Evolutionary conservation across 2,888 invertebrate species (phyloP).

Genomic region (Phragmatobia fuliginosa): DNA sequence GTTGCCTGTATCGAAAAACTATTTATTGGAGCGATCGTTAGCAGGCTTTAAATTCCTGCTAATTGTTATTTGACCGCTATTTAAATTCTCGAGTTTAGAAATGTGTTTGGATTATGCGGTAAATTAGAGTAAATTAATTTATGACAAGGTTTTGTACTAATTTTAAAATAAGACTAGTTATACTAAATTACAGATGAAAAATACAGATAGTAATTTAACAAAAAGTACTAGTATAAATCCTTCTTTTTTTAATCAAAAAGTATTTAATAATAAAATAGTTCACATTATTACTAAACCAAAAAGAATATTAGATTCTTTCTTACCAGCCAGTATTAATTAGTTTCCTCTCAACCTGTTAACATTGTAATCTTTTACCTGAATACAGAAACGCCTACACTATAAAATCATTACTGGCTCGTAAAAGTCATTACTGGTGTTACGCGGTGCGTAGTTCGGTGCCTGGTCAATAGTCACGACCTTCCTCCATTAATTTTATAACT

Average conservation of each 20-base stretch:
- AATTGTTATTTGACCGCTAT: too few species aligned
- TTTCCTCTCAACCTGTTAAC: constrained; percentile 13
- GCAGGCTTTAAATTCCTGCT: too few species aligned
- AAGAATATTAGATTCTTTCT: background rate
- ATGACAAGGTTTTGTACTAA: too few species aligned
- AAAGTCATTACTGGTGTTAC: constrained; percentile 42
- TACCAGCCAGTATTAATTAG: constrained; percentile 20
- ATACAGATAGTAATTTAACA: too few species aligned
- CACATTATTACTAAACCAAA: background rate
- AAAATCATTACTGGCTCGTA: constrained; percentile 29
- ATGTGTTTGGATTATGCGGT: too few species aligned
- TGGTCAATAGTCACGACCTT: constrained; percentile 34
- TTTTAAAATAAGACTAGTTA: too few species aligned
- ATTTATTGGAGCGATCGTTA: background rate
- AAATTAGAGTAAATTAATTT: too few species aligned
- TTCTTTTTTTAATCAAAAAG: background rate
- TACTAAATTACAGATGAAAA: too few species aligned
- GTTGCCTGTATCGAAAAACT: too few species aligned
- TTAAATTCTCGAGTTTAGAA: too few species aligned
- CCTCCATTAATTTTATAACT: constrained; percentile 17
- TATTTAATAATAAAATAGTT: background rate
- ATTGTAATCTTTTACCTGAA: constrained; percentile 24
- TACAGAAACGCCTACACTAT: constrained; percentile 26
- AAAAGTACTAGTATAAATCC: background rate
- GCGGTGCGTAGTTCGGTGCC: constrained; percentile 32